phyloP scores from a whole-genome alignment of 2,113 vertebrate genomes.

The Mugil cephalus region DNA sequence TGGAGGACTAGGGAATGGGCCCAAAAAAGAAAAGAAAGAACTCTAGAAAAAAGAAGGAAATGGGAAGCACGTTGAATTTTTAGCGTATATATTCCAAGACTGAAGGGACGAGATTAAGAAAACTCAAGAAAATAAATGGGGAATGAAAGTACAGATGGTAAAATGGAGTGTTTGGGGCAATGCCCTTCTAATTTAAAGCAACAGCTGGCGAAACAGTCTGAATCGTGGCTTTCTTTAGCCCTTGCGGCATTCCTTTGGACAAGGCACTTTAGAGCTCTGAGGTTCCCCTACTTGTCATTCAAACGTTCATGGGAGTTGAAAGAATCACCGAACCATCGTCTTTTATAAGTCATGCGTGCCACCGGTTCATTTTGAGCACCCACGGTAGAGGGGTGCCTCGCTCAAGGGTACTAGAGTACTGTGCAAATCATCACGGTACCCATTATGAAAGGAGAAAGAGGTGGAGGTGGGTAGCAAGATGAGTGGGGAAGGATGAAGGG shows the following conservation, averaged over 20 bases:
- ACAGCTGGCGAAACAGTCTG: too few species aligned
- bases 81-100: too few species aligned
- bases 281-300: not conserved
- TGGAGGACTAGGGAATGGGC: constrained; percentile 44
- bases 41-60: not conserved
- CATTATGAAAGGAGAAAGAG: constrained; percentile 5
- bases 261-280: constrained; percentile 37
- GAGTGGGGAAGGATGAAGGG: not conserved
- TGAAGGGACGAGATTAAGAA: too few species aligned
- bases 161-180: not conserved
- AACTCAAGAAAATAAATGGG: too few species aligned
- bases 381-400: not conserved
- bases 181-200: constrained; percentile 2
- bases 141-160: not conserved
- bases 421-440: not conserved
- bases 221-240: not conserved
- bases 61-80: too few species aligned
- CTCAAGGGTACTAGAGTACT: not conserved
- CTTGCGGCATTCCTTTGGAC: not conserved
- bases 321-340: not conserved
- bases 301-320: rapidly evolving
- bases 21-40: constrained; percentile 13
- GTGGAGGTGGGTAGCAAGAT: not conserved
- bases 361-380: not conserved
- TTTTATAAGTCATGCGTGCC: not conserved